A percentile compares a stretch with the other conserved stretches of the same genome.
phyloP scores from a whole-genome alignment of 2,888 invertebrate genomes.

The Brachyptera risi region DNA sequence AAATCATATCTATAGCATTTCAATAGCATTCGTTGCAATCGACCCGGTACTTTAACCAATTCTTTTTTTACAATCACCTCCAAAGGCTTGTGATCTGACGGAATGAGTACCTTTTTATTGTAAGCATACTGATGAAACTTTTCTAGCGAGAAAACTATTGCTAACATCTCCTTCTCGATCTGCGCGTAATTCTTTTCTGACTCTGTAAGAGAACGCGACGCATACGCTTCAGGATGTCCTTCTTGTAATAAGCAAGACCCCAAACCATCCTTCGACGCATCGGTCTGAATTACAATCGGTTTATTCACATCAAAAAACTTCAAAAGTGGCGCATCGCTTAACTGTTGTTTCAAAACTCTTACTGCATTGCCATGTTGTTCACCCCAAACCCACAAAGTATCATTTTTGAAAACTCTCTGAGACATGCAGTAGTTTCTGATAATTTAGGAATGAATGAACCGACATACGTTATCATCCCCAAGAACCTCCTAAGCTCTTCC shows the following conservation, averaged over 20 bases:
- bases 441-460: slow-evolving; percentile 14
- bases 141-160: slow-evolving; percentile 5
- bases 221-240: not conserved
- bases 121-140: slow-evolving; percentile 12
- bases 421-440: slow-evolving; percentile 18
- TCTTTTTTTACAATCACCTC: slow-evolving; percentile 6
- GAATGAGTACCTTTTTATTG: not conserved
- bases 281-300: not conserved
- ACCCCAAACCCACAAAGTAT: slow-evolving; percentile 7
- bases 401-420: slow-evolving; percentile 23
- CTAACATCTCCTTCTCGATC: slow-evolving; percentile 10
- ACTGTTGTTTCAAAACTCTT: slow-evolving; percentile 21
- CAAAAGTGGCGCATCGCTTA: slow-evolving; percentile 24
- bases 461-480: slow-evolving; percentile 22
- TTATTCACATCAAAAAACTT: not conserved
- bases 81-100: slow-evolving; percentile 16
- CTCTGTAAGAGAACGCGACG: not conserved
- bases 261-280: not conserved
- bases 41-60: not conserved
- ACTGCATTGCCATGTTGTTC: slow-evolving; percentile 19
- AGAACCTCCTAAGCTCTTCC: slow-evolving; percentile 9
- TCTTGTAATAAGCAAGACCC: slow-evolving; percentile 3
- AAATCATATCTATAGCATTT: not conserved
- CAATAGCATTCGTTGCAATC: slow-evolving; percentile 11
- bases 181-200: not conserved